A percentile compares a stretch with the other conserved stretches of the same genome.
These are phyloP conservation scores for Rhynchopsitta pachyrhyncha DNA, from an alignment of 2,113 vertebrate genomes.

Conservation along the genomic window DNA sequence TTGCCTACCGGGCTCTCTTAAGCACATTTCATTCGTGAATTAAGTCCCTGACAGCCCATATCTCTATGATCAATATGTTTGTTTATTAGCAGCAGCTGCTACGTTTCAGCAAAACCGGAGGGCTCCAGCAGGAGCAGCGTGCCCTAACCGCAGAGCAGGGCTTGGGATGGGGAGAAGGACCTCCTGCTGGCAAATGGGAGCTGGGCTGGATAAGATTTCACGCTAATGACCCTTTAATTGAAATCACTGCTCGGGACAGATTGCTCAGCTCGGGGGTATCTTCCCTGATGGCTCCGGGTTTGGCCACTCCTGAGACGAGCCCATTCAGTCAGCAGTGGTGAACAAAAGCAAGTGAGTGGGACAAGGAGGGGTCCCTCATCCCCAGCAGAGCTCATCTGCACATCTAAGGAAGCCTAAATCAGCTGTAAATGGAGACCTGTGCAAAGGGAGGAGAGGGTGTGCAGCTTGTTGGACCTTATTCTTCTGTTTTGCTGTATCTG, in stretches of 20 bases:
- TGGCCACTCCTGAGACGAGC: constrained; percentile 25
- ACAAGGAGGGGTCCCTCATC: not conserved
- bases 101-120: constrained; percentile 70
- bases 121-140: constrained; percentile 42
- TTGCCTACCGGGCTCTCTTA: constrained; percentile 62
- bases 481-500: not conserved
- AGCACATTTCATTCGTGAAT: constrained; percentile 82
- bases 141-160: constrained; percentile 69
- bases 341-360: not conserved
- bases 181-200: constrained; percentile 71
- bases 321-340: constrained; percentile 59
- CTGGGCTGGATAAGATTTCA: constrained; percentile 76
- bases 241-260: constrained; percentile 70
- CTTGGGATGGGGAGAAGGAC: constrained; percentile 48
- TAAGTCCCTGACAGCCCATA: constrained; percentile 83
- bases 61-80: constrained; percentile 85
- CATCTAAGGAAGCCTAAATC: not conserved
- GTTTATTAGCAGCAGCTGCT: constrained; percentile 82
- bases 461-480: not conserved
- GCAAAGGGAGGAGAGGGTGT: not conserved
- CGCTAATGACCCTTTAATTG: constrained; percentile 81
- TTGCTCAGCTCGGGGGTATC: constrained; percentile 51
- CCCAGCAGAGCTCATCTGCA: not conserved
- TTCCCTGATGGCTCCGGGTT: constrained; percentile 51
- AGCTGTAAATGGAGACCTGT: not conserved